These are phyloP conservation scores for Aphidius colemani DNA, from an alignment of 2,888 invertebrate species.

Conservation along the genomic window DNA sequence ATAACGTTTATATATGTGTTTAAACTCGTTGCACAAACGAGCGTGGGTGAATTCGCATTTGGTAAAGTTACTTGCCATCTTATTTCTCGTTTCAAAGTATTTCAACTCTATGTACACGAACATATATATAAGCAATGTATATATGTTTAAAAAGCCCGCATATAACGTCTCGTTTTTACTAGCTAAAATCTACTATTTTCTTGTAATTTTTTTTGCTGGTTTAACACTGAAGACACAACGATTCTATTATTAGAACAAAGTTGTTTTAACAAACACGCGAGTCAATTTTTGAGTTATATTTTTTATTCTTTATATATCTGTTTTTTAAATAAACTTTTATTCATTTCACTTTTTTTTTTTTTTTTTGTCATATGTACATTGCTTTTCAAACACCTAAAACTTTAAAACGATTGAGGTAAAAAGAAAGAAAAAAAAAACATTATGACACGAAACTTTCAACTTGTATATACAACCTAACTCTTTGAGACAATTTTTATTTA, in stretches of 20 bases:
- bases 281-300: background rate
- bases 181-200: background rate
- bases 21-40: slow-evolving; percentile 5
- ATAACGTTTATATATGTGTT: slow-evolving; percentile 2
- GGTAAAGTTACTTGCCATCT: slow-evolving; percentile 32
- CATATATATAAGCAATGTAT: no score
- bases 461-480: no score
- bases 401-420: background rate
- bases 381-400: background rate
- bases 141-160: no score
- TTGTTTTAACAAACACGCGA: background rate
- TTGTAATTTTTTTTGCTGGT: background rate
- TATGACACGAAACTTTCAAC: no score
- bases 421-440: background rate
- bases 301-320: background rate
- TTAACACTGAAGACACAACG: slow-evolving; percentile 9
- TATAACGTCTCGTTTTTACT: no score
- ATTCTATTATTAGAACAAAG: slow-evolving; percentile 14
- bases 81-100: slow-evolving; percentile 9
- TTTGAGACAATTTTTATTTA: no score
- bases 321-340: slow-evolving; percentile 1
- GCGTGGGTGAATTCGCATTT: slow-evolving; percentile 26
- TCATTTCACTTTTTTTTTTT: background rate
- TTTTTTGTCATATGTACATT: background rate
- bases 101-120: slow-evolving; percentile 2